A percentile compares a stretch with the other conserved stretches of the same genome.
These are phyloP conservation scores for Torymus tubicola DNA, from an alignment of 2,888 invertebrate genomes.

Conservation along the genomic window DNA sequence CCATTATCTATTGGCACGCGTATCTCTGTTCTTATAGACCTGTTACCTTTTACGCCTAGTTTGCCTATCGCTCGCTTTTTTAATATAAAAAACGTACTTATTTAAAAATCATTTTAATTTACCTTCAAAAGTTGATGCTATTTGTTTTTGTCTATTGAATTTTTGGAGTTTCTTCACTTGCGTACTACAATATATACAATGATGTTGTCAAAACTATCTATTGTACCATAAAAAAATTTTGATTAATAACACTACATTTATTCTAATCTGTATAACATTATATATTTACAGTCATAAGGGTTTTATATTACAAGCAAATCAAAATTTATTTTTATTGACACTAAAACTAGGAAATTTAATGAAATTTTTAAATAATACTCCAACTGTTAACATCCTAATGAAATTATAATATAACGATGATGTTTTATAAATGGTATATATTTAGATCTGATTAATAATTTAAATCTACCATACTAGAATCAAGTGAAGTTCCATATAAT, in stretches of 20 bases:
- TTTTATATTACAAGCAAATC: constrained; percentile 17
- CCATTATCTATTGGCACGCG: too few relatives aligned
- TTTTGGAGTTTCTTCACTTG: constrained; percentile 4
- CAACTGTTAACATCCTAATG: background rate
- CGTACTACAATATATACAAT: background rate
- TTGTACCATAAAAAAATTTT: background rate
- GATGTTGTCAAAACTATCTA: too few relatives aligned
- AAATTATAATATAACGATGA: background rate
- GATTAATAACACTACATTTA: background rate
- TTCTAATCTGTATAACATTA: background rate
- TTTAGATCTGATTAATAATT: background rate
- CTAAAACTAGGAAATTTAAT: constrained; percentile 13
- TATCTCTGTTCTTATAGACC: too few relatives aligned
- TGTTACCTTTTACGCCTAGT: too few relatives aligned
- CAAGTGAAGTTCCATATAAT: too few relatives aligned
- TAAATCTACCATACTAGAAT: background rate
- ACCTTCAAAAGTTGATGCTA: constrained; percentile 3
- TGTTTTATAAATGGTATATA: constrained; percentile 10
- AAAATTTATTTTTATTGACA: constrained; percentile 30
- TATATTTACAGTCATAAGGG: background rate
- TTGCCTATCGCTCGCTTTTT: too few relatives aligned
- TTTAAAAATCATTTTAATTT: background rate
- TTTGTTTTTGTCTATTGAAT: background rate
- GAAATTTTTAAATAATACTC: constrained; percentile 9
- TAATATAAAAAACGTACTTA: background rate